A percentile compares a stretch with the other conserved stretches of the same genome.
Evolutionary conservation across 2,888 invertebrate species (phyloP).

Genomic region (Drosophila emarginata): DNA sequence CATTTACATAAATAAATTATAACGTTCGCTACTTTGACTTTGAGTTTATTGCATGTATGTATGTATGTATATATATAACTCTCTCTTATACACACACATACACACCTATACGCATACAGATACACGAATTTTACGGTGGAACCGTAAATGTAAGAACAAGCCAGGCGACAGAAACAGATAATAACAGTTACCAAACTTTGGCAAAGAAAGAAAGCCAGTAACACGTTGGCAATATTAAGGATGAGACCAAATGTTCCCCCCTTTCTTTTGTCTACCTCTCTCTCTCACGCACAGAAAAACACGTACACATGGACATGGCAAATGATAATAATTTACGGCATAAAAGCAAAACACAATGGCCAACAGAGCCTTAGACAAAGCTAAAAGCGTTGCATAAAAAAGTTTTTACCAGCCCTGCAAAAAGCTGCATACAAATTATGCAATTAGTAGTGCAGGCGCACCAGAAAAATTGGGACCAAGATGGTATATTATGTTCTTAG

Average conservation of each 20-base stretch:
- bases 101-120: conserved; percentile 6
- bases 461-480: conserved; percentile 33
- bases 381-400: conserved; percentile 41
- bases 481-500: conserved; percentile 49
- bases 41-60: conserved; percentile 74
- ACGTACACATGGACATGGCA: conserved; percentile 34
- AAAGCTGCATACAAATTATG: conserved; percentile 81
- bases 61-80: conserved; percentile 62
- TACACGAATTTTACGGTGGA: conserved; percentile 22
- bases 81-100: conserved; percentile 36
- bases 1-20: conserved; percentile 77
- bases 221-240: conserved; percentile 31
- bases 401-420: conserved; percentile 49
- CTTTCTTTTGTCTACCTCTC: background rate
- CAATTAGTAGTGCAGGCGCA: conserved; percentile 69
- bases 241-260: background rate
- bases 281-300: conserved; percentile 29
- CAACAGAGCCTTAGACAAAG: conserved; percentile 32
- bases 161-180: conserved; percentile 67
- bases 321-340: conserved; percentile 72
- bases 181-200: conserved; percentile 67
- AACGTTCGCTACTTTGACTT: conserved; percentile 67
- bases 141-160: conserved; percentile 42
- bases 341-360: conserved; percentile 62
- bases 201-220: conserved; percentile 35